Percentiles rank a stretch among this genome's conserved stretches.
These are phyloP conservation scores for Columba janthina DNA, from an alignment of 2,113 vertebrate genomes.

Conservation along the genomic window DNA sequence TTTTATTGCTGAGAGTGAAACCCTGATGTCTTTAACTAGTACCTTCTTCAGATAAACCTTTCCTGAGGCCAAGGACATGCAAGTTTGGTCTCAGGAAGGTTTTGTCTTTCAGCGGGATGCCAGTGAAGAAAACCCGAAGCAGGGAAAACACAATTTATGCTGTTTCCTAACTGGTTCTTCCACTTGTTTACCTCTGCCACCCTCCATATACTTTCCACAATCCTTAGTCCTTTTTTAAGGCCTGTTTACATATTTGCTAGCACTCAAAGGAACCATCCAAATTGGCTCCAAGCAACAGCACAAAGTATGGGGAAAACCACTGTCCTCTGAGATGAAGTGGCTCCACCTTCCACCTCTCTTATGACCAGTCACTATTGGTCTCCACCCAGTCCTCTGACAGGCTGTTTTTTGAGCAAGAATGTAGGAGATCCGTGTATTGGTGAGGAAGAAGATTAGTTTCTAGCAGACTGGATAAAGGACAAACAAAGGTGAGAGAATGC, in stretches of 20 bases:
- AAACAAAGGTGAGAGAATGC: background rate
- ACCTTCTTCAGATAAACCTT: conserved; percentile 12
- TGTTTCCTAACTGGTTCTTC: background rate
- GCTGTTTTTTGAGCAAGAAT: background rate
- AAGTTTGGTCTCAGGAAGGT: background rate
- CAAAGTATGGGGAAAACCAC: background rate
- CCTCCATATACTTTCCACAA: background rate
- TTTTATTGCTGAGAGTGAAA: conserved; percentile 10
- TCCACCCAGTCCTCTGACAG: background rate
- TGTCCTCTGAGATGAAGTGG: background rate
- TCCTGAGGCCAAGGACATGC: background rate
- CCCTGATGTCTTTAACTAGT: background rate
- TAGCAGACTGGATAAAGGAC: background rate
- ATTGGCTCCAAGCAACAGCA: background rate
- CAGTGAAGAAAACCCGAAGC: background rate
- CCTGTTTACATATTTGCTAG: background rate
- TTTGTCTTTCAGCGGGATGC: background rate
- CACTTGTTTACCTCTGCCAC: background rate
- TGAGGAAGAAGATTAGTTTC: background rate
- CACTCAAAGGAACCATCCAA: background rate
- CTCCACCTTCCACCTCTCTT: background rate
- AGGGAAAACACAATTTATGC: background rate
- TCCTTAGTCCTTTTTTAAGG: background rate
- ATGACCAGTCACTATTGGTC: rapidly evolving
- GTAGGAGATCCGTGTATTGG: background rate